Base-by-base conservation (phyloP, 2,797 vertebrate genomes). In the Melanotaenia boesemani region DNA sequence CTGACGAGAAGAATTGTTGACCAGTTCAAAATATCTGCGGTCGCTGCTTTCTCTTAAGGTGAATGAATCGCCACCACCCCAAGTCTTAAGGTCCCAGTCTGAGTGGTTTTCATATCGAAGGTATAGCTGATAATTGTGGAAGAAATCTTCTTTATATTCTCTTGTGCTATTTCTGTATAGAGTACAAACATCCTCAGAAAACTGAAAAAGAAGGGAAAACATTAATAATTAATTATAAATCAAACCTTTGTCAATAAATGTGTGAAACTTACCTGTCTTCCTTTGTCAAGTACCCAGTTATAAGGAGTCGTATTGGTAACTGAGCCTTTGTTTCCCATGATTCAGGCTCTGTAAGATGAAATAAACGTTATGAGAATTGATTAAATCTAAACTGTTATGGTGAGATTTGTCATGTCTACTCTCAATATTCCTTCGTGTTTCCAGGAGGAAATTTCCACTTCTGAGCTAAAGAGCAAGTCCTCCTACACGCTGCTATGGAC, bases 281-380 rank as follows among this genome's bases (percentile, higher is more conserved):
- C 30, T 0, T 3, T 0, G 48, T 50, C 48, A 50, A 50, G n/a
- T 9, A 22, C 5, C 48, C 48, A 64, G 0, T 46, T 36, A 32
- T 64, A 64, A n/a, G 8, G 63, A 1, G 63, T 64, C 0, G 22
- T n/a, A 22, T 64, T 64, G 24, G 32, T 0, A n/a, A 64, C 22
- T 0, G 0, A 0, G 15, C 0, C 32, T 0, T 0, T 5, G 62
- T 1, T 1, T 20, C 62, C 0, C 63, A 64, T 64, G 46, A 32
- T 52, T 64, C 46, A 64, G 48, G 0, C 46, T 64, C 20, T 32
- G n/a, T 12, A 0, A n/a, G 61, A 30, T 2, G 10, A 37, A 37
- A 37, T 8, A 11, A 10, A 37, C 7, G 9, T 37, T 37, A 37
- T 1, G 2, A 37, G 36, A 37, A 37, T 9, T 37, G 9, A 37